Evolutionary conservation across 1,140 invertebrate genomes (phyloP).

Genomic region (Acromyrmex echinatior): DNA sequence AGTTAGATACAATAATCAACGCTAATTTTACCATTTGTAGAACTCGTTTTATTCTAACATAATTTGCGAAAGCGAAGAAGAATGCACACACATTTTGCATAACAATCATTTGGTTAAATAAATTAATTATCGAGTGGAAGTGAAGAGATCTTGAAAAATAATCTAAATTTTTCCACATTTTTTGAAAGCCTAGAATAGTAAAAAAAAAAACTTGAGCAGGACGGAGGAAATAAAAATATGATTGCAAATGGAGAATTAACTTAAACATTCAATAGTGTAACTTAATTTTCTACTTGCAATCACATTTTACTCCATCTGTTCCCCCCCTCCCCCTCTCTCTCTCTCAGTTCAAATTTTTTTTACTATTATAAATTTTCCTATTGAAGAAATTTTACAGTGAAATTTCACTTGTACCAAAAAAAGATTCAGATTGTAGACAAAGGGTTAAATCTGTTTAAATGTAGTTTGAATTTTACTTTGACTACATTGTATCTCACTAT

Average conservation of each 20-base stretch:
- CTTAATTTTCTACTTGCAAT: neutral
- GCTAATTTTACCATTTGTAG: neutral
- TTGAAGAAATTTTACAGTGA: too few species aligned
- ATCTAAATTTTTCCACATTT: too few species aligned
- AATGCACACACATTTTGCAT: neutral
- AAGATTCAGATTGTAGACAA: too few species aligned
- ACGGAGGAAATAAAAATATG: too few species aligned
- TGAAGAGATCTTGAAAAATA: too few species aligned
- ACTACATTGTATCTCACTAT: slow-evolving; percentile 3
- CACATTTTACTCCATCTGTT: too few species aligned
- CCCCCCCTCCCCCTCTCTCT: too few species aligned
- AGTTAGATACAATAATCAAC: slow-evolving; percentile 16
- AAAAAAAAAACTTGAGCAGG: too few species aligned
- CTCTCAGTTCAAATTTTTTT: too few species aligned
- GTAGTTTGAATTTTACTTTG: neutral
- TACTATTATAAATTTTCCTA: too few species aligned
- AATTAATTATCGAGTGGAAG: neutral
- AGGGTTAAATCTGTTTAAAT: neutral
- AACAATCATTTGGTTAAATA: neutral
- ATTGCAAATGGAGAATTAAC: neutral
- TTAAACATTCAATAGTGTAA: neutral
- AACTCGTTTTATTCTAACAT: neutral
- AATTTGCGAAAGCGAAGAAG: neutral
- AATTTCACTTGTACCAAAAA: too few species aligned
- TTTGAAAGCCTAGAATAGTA: too few species aligned